Conservation (phyloP, 2,888 invertebrate species). For the Acrobasis consociella region DNA sequence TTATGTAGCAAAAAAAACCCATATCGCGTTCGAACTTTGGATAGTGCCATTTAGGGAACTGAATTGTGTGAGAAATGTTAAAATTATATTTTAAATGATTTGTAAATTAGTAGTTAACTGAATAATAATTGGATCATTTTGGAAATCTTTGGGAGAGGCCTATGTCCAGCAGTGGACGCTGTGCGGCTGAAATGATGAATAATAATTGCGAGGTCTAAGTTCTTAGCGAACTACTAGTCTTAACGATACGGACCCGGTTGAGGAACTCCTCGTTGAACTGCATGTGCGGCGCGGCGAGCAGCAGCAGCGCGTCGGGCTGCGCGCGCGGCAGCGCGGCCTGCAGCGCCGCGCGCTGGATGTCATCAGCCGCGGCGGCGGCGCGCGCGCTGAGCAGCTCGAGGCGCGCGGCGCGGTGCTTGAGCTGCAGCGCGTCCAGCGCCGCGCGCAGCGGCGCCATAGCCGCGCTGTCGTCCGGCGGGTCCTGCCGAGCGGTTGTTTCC, state of each 20-base stretch:
- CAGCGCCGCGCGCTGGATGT: constrained; percentile 28
- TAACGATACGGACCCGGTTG: constrained; percentile 94
- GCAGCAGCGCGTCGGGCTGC: constrained; percentile 87
- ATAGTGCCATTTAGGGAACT: no score
- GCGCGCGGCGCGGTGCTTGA: constrained; percentile 31
- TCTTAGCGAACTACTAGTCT: no score
- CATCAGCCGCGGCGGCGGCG: constrained; percentile 25
- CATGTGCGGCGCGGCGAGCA: constrained; percentile 86
- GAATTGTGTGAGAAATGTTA: no score
- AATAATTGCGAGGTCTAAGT: no score
- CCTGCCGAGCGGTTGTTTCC: constrained; percentile 7
- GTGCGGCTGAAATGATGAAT: no score
- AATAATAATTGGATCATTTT: no score
- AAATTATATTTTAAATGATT: no score
- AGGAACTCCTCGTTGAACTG: constrained; percentile 92
- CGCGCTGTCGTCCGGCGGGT: constrained; percentile 28
- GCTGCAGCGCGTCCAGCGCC: constrained; percentile 27
- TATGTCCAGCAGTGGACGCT: no score
- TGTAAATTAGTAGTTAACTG: no score
- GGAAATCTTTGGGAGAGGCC: no score
- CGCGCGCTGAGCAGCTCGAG: constrained; percentile 34
- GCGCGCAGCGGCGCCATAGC: constrained; percentile 32
- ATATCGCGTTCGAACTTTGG: no score
- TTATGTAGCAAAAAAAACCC: no score
- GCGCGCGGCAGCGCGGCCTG: constrained; percentile 85